Base-by-base conservation (phyloP, 2,888 invertebrate genomes). In the Tenodera sinensis region DNA sequence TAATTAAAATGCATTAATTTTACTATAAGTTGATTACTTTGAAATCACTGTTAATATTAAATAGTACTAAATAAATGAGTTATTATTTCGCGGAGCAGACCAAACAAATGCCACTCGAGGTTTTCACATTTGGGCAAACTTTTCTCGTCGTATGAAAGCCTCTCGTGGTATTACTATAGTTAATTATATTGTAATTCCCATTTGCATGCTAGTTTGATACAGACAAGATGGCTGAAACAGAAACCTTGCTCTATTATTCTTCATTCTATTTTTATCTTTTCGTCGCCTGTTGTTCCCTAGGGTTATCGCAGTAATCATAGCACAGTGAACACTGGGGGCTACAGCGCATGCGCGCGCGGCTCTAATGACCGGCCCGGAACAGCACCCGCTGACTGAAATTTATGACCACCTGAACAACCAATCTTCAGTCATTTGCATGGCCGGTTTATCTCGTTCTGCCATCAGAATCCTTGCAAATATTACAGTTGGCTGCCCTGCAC, bases 381-480 rank as follows among this genome's bases (percentile, higher is more conserved):
- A 54, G 15, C 15, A 54, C 15, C 54, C 20, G 15, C 3, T 15
- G 54, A 71, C 54, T 20, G 15, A 71, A 71, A 71, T 71, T 20
- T 71, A 71, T 71, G 54, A 25, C 54, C 25, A 25, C 54, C 54
- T 71, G 54, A 71, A 71, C 54, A 71, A 71, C 20, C 54, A 25
- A 71, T 71, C 54, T 71, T 71, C 6, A 71, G 82, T 81, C 28
- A 87, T 87, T 87, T 83, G 83, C 87, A 87, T 87, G 82, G 54
- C 7, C 87, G 30, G 87, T 87, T 71, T 84, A 34, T 54, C 82
- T 82, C 82, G 27, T 87, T 14, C 9, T 28, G 20, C 30, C 34
- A 87, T 82, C 87, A 30, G 82, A 87, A 81, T 87, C n/a, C 54
- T 87, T 34, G 82, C 87, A 83, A 83, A 83, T 83, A 87, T 87